Percentiles rank a stretch among this genome's conserved stretches.
phyloP scores from a whole-genome alignment of 1,140 invertebrate genomes.

The Notospermus geniculatus region DNA sequence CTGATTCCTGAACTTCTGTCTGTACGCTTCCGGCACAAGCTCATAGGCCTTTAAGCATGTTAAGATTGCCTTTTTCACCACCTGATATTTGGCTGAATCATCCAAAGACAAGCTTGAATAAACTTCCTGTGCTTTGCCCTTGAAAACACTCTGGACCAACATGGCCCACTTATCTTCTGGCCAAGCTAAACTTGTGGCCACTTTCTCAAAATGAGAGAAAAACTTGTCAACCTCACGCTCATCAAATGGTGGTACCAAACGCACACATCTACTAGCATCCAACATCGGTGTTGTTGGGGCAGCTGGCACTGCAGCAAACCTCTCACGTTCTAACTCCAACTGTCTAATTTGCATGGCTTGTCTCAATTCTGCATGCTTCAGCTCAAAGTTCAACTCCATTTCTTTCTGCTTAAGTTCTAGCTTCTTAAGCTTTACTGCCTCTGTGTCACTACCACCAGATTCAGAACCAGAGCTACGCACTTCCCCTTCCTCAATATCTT shows the following conservation, averaged over 20 bases:
- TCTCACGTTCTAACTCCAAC: not conserved
- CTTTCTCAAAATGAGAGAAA: constrained; percentile 29
- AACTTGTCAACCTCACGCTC: constrained; percentile 29
- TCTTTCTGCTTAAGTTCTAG: too few relatives aligned
- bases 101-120: constrained; percentile 16
- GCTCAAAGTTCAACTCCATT: not conserved
- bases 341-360: not conserved
- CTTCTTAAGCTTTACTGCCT: too few relatives aligned
- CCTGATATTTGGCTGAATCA: constrained; percentile 22
- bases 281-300: not conserved
- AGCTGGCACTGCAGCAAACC: not conserved
- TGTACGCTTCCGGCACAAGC: constrained; percentile 29
- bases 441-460: too few relatives aligned
- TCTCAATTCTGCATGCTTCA: not conserved
- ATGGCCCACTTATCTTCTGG: constrained; percentile 17
- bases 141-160: constrained; percentile 24
- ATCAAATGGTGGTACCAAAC: constrained; percentile 20
- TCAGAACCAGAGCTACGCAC: too few relatives aligned
- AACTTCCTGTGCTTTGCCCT: constrained; percentile 19
- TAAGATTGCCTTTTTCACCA: constrained; percentile 22
- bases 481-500: too few relatives aligned
- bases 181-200: constrained; percentile 22
- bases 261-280: constrained; percentile 22
- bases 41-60: constrained; percentile 35
- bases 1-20: constrained; percentile 25